phyloP scores from a whole-genome alignment of 2,113 vertebrate genomes.

The Proterorhinus semilunaris region DNA sequence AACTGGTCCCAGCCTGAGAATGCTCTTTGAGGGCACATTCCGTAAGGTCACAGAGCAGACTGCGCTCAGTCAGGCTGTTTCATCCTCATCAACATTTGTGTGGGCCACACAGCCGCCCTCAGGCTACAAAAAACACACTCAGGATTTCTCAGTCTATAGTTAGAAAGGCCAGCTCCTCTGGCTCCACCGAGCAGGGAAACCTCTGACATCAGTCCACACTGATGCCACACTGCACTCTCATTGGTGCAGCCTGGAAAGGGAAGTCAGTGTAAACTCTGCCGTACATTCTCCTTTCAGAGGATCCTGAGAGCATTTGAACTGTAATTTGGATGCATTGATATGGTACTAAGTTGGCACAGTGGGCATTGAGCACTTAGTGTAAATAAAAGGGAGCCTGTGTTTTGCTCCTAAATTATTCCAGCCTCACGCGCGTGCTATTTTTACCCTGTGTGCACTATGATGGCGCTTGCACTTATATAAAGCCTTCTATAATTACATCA shows the following conservation, averaged over 20 bases:
- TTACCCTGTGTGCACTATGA: constrained; percentile 45
- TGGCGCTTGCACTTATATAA: constrained; percentile 47
- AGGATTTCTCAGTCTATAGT: constrained; percentile 62
- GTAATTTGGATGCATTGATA: constrained; percentile 42
- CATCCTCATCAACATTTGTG: constrained; percentile 73
- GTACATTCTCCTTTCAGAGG: constrained; percentile 28
- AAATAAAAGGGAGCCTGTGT: constrained; percentile 49
- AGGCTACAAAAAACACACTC: constrained; percentile 57
- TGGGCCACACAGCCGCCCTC: constrained; percentile 50
- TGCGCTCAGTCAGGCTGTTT: constrained; percentile 52
- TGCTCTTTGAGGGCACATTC: constrained; percentile 66
- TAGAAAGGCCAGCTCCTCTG: constrained; percentile 61
- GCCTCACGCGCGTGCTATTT: constrained; percentile 47
- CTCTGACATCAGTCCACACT: constrained; percentile 33
- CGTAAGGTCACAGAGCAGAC: constrained; percentile 64
- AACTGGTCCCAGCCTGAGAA: constrained; percentile 45
- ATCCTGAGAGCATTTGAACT: constrained; percentile 24
- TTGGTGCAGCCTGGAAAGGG: constrained; percentile 20
- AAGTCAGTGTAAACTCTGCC: constrained; percentile 14
- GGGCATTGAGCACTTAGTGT: constrained; percentile 26
- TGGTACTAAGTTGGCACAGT: constrained; percentile 36
- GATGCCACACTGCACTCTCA: constrained; percentile 6
- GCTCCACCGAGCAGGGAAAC: constrained; percentile 39
- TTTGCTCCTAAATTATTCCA: constrained; percentile 48
- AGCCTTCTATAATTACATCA: constrained; percentile 69